A percentile compares a stretch with the other conserved stretches of the same genome.
Conservation (phyloP, 2,113 vertebrate genomes). For the Coptodon rendalli region DNA sequence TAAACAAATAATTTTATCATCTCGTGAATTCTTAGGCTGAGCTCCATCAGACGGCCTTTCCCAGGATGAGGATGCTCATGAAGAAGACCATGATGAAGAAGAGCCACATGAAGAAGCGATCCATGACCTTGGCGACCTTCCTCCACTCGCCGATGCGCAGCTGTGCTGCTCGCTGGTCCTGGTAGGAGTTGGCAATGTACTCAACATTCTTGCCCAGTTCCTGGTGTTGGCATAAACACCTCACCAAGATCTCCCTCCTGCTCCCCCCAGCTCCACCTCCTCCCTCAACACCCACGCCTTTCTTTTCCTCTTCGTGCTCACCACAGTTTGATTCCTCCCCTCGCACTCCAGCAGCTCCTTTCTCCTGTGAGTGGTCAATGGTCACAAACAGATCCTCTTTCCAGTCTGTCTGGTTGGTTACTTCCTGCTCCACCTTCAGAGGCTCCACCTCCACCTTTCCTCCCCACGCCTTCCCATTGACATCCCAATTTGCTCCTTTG, state of each 20-base stretch:
- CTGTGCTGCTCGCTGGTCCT: conserved; percentile 75
- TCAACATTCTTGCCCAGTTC: conserved; percentile 69
- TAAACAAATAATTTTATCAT: not conserved
- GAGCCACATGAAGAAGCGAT: conserved; percentile 89
- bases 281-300: not conserved
- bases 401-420: not conserved
- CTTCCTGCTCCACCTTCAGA: not conserved
- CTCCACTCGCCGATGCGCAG: conserved; percentile 79
- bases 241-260: conserved; percentile 13
- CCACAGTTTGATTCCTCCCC: not conserved
- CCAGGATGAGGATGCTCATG: conserved; percentile 85
- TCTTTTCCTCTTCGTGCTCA: not conserved
- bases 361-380: conserved; percentile 34
- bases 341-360: not conserved
- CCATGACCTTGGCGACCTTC: conserved; percentile 86
- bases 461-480: conserved; percentile 16
- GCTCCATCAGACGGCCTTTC: conserved; percentile 74
- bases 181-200: conserved; percentile 78
- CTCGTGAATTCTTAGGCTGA: not conserved
- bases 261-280: not conserved
- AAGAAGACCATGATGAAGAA: conserved; percentile 89
- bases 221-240: conserved; percentile 72
- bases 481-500: conserved; percentile 14
- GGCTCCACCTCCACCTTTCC: conserved; percentile 9
- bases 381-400: conserved; percentile 43